These are phyloP conservation scores for Meloidogyne exigua DNA, from an alignment of 1,140 invertebrate species.

Conservation along the genomic window DNA sequence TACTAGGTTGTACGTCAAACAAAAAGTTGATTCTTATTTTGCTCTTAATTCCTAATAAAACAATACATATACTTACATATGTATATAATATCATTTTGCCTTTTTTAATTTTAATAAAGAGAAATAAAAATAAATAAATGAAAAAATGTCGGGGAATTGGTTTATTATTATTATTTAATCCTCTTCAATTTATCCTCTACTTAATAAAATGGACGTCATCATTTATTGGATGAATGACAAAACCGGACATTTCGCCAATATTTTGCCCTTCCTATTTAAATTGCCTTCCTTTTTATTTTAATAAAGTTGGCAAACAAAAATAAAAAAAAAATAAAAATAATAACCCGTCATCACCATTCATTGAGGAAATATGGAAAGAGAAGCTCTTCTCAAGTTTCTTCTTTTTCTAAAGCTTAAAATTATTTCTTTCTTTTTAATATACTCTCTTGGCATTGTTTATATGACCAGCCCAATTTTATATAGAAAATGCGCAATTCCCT, in stretches of 20 bases:
- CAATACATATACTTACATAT: no score
- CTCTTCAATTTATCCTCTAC: no score
- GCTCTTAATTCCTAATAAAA: no score
- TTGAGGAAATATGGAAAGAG: neutral
- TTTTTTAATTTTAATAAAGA: no score
- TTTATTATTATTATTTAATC: no score
- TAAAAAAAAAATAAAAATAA: neutral
- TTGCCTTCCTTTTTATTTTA: neutral
- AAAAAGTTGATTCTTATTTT: no score
- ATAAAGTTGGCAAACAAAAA: neutral
- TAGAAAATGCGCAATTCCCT: neutral
- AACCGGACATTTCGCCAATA: conserved; percentile 1
- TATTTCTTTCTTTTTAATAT: neutral
- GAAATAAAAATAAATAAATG: no score
- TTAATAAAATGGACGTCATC: neutral
- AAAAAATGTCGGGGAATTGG: no score
- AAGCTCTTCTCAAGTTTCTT: neutral
- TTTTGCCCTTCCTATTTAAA: neutral
- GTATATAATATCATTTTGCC: no score
- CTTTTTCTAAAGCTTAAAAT: neutral
- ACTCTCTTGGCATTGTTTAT: neutral
- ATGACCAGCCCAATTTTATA: neutral
- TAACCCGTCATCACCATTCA: neutral
- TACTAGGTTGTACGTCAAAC: no score
- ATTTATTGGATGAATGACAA: conserved; percentile 3